These are phyloP conservation scores for Drosophila histrio DNA, from an alignment of 2,888 invertebrate species.

Conservation along the genomic window DNA sequence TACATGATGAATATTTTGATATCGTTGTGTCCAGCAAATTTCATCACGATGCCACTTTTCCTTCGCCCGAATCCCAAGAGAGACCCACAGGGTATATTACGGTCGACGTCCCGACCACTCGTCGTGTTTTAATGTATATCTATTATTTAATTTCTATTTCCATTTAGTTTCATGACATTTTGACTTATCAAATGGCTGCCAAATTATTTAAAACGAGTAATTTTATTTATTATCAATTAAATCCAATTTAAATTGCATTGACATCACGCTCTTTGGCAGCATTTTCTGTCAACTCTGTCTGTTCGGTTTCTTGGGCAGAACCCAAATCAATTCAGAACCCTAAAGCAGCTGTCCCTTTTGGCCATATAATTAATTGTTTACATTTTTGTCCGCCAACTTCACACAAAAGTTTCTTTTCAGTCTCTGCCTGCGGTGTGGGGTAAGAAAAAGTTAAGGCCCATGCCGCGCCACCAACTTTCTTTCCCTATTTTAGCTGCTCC, in stretches of 20 bases:
- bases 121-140: background rate
- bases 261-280: constrained; percentile 19
- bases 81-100: too few relatives aligned
- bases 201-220: constrained; percentile 56
- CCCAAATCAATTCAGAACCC: constrained; percentile 6
- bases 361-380: constrained; percentile 74
- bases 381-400: constrained; percentile 47
- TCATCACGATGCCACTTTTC: too few relatives aligned
- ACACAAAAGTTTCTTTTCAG: constrained; percentile 58
- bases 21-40: too few relatives aligned
- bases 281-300: background rate
- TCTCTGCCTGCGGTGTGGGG: constrained; percentile 15
- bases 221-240: constrained; percentile 72
- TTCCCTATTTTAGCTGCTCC: background rate
- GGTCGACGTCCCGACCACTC: too few relatives aligned
- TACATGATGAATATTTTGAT: too few relatives aligned
- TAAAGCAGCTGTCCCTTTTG: constrained; percentile 31
- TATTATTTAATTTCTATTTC: constrained; percentile 1
- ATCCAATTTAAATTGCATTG: constrained; percentile 61
- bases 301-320: background rate
- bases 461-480: background rate
- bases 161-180: background rate
- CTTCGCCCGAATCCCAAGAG: too few relatives aligned
- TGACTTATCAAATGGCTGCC: constrained; percentile 9
- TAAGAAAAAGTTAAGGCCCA: constrained; percentile 18